Evolutionary conservation across 2,888 invertebrate species (phyloP).

Genomic region (Drymonia ruficornis): DNA sequence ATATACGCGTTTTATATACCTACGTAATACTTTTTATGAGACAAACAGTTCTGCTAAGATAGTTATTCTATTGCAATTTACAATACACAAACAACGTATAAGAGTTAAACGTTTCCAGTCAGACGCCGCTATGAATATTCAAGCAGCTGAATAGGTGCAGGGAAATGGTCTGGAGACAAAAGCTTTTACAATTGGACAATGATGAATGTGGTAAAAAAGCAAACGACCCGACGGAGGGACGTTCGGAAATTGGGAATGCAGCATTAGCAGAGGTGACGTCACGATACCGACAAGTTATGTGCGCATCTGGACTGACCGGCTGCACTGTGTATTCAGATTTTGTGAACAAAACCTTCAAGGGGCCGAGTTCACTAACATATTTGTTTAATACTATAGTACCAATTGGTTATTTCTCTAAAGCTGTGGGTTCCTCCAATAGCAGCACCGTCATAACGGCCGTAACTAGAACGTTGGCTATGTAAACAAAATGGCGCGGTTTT

Average conservation of each 20-base stretch:
- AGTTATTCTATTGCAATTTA: neutral
- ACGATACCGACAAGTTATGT: constrained; percentile 73
- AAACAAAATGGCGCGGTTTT: too few species aligned
- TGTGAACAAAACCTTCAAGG: constrained; percentile 12
- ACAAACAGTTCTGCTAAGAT: too few species aligned
- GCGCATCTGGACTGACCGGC: constrained; percentile 38
- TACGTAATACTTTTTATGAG: too few species aligned
- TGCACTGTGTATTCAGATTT: constrained; percentile 29
- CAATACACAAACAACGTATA: neutral
- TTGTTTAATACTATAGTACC: too few species aligned
- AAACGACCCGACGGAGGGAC: constrained; percentile 45
- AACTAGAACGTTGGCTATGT: too few species aligned
- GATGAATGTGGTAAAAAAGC: constrained; percentile 77
- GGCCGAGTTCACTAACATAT: too few species aligned
- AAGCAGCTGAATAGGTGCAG: constrained; percentile 40
- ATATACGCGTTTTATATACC: too few species aligned
- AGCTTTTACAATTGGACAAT: constrained; percentile 73
- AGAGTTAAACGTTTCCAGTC: constrained; percentile 47
- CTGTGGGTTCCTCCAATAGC: too few species aligned
- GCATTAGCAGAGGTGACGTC: constrained; percentile 67
- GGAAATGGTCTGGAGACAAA: constrained; percentile 55
- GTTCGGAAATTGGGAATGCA: constrained; percentile 79
- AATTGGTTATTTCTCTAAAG: too few species aligned
- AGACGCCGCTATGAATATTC: constrained; percentile 57
- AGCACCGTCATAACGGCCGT: too few species aligned